Evolutionary conservation across 2,113 vertebrate species (phyloP).

Genomic region (Melanotaenia duboulayi): DNA sequence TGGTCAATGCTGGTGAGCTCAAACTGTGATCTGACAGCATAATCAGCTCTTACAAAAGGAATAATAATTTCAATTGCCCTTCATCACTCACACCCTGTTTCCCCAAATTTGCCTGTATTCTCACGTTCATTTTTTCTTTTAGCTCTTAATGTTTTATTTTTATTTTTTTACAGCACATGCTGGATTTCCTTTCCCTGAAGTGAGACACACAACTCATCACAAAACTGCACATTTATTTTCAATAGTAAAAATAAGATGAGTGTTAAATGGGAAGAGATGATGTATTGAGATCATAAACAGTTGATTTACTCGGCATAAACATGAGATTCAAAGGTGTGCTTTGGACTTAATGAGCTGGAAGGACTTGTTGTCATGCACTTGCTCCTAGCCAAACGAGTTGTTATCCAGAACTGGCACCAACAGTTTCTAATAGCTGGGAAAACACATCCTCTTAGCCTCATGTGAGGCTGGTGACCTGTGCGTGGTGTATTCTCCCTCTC

Average conservation of each 20-base stretch:
- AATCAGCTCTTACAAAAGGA: constrained; percentile 63
- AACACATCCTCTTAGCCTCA: constrained; percentile 4
- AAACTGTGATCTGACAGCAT: constrained; percentile 55
- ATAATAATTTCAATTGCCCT: constrained; percentile 32
- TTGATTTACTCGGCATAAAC: no score
- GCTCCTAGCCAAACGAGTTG: not conserved
- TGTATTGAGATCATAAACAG: no score
- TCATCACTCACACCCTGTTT: constrained; percentile 26
- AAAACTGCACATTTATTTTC: no score
- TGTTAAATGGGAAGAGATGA: no score
- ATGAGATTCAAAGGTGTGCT: not conserved
- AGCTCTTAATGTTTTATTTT: no score
- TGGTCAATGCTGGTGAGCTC: constrained; percentile 12
- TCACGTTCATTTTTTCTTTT: constrained; percentile 29
- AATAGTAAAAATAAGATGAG: no score
- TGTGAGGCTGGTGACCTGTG: not conserved
- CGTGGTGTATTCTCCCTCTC: constrained; percentile 4
- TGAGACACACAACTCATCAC: no score
- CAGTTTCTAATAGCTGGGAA: constrained; percentile 26
- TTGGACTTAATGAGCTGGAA: not conserved
- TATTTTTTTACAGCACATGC: not conserved
- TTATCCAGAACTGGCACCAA: constrained; percentile 16
- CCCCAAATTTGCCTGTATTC: not conserved
- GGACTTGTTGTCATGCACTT: not conserved
- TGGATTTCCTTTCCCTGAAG: not conserved